Evolutionary conservation across 2,113 vertebrate species (phyloP).

Genomic region (Noctilio leporinus): DNA sequence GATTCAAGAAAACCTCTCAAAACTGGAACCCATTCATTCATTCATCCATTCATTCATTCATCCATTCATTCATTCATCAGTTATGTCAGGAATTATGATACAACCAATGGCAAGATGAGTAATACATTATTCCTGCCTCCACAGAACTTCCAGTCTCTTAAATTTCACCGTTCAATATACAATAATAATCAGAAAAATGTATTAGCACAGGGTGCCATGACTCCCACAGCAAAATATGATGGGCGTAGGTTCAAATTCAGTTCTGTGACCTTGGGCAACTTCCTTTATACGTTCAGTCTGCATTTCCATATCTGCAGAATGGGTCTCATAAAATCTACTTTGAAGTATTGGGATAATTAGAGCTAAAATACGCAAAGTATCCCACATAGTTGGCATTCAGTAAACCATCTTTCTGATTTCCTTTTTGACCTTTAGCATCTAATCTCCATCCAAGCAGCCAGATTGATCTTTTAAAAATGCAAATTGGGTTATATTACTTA

Average conservation of each 20-base stretch:
- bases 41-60: not conserved
- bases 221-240: not conserved
- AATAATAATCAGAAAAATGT: not conserved
- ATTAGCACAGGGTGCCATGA: not conserved
- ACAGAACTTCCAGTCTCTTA: not conserved
- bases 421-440: not conserved
- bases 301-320: not conserved
- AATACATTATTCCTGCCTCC: not conserved
- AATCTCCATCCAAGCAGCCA: not conserved
- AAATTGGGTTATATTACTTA: not conserved
- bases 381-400: not conserved
- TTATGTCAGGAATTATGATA: not conserved
- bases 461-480: not conserved
- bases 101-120: not conserved
- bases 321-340: not conserved
- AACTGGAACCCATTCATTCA: not conserved
- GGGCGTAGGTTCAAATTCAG: not conserved
- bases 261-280: not conserved
- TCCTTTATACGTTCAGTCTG: not conserved
- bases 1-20: not conserved
- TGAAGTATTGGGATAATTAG: not conserved
- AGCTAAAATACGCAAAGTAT: not conserved
- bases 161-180: not conserved
- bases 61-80: not conserved
- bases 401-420: not conserved